Conservation (phyloP, 2,113 vertebrate genomes). For the Antechinus stuartii region DNA sequence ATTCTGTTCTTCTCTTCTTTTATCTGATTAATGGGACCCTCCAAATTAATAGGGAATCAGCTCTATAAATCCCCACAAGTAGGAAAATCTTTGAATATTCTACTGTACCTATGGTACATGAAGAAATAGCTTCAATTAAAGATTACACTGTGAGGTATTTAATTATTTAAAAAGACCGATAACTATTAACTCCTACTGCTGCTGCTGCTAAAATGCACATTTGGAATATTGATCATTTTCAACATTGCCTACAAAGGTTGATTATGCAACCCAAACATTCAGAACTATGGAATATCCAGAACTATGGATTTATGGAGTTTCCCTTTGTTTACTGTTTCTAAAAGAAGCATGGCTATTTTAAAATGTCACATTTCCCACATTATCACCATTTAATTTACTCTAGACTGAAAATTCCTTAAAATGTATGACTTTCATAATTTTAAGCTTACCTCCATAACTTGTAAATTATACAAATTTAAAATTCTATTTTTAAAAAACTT, state of each 20-base stretch:
- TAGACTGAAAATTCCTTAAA: not conserved
- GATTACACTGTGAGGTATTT: not conserved
- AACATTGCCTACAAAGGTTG: not conserved
- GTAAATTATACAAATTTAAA: not conserved
- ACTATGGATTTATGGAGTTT: not conserved
- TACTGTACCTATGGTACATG: not conserved
- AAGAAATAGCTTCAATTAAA: not conserved
- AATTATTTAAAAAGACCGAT: not conserved
- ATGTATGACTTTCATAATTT: not conserved
- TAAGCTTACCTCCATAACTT: not conserved
- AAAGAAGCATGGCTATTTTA: not conserved
- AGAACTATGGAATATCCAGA: not conserved
- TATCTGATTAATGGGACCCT: conserved; percentile 69
- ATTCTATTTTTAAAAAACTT: not conserved
- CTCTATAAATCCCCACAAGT: not conserved
- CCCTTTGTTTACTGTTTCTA: not conserved
- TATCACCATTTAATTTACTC: not conserved
- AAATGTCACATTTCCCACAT: not conserved
- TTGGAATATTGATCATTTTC: not conserved
- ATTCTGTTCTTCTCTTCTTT: conserved; percentile 17
- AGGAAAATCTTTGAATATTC: not conserved
- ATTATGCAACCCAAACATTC: not conserved
- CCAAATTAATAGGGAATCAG: not conserved
- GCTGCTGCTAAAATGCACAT: not conserved
- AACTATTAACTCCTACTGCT: not conserved